phyloP scores from a whole-genome alignment of 1,140 invertebrate genomes.

The Papilio polyxenes region DNA sequence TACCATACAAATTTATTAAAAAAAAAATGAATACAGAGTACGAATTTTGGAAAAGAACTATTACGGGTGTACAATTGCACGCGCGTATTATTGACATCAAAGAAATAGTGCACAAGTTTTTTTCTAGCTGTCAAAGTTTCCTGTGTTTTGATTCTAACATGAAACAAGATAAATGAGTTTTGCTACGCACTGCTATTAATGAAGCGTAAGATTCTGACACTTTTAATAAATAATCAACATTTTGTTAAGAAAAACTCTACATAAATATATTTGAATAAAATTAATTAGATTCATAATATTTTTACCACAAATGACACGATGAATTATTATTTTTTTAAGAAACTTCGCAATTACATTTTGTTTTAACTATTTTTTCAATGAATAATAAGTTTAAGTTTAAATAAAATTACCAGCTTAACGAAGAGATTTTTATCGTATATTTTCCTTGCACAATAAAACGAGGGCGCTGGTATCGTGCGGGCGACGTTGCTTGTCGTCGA shows the following conservation, averaged over 20 bases:
- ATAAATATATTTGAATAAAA: background rate
- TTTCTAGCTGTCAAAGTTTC: background rate
- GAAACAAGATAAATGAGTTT: background rate
- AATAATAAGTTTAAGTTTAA: background rate
- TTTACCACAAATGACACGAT: too few relatives aligned
- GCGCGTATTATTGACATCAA: too few relatives aligned
- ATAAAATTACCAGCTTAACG: background rate
- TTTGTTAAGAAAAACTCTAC: background rate
- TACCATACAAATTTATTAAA: too few relatives aligned
- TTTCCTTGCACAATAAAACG: background rate
- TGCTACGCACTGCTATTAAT: background rate
- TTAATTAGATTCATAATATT: too few relatives aligned
- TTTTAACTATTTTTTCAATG: too few relatives aligned
- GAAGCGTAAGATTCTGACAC: background rate
- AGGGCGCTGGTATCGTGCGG: slow-evolving; percentile 1
- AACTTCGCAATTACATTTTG: too few relatives aligned
- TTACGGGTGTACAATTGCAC: too few relatives aligned
- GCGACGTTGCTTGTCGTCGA: slow-evolving; percentile 3
- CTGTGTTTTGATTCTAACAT: background rate
- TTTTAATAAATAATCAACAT: background rate
- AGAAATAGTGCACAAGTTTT: background rate
- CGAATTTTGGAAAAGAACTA: too few relatives aligned
- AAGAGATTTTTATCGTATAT: background rate
- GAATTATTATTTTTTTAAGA: too few relatives aligned
- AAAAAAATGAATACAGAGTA: too few relatives aligned